Base-by-base conservation (phyloP, 2,113 vertebrate genomes). In the Junco hyemalis region DNA sequence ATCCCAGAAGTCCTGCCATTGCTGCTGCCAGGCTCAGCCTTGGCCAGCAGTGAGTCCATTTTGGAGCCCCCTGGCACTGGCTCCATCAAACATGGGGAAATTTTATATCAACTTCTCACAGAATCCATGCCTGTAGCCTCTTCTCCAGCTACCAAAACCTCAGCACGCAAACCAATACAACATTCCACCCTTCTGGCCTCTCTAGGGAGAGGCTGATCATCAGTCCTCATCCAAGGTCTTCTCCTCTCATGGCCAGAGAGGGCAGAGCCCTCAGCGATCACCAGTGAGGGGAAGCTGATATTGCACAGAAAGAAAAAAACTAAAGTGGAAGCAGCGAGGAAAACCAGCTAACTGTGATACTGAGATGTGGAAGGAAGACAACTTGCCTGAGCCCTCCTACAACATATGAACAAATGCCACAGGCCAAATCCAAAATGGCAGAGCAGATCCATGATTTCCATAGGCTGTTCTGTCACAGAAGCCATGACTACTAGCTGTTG, bases 1-100 rank as follows among this genome's bases (percentile, higher is more conserved):
- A 14, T 54, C 33, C 65, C 33, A 66, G 40, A 50, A 28, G 28
- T 38, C 21, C 70, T 77, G 54, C 16, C 38, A 48, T 24, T 6
- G 1, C 14, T 28, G 11, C 44, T 59, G 44, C 16, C 31, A 21
- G 35, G 26, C 20, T 56, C 23, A 17, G 61, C 50, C 33, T 40
- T 48, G 40, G 64, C 12, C 57, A 77, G 24, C 21, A 21, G 35
- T 0, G 0, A 11, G 6, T 14, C 19, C 3, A 0, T 18, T 69
- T 44, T 38, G 65, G 33, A 73, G 42, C 8, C 9, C 2, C 8
- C 21, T 63, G 16, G 16, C 25, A 20, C 16, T n/a, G 36, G 7
- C 16, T 83, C 20, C 15, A 22, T 51, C 14, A 14, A 44, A 47
- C 19, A 17, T 2, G 10, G 7, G 22, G 20, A 36, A 35, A 54